Conservation (phyloP, 2,113 vertebrate species). For the Microtus oregoni region DNA sequence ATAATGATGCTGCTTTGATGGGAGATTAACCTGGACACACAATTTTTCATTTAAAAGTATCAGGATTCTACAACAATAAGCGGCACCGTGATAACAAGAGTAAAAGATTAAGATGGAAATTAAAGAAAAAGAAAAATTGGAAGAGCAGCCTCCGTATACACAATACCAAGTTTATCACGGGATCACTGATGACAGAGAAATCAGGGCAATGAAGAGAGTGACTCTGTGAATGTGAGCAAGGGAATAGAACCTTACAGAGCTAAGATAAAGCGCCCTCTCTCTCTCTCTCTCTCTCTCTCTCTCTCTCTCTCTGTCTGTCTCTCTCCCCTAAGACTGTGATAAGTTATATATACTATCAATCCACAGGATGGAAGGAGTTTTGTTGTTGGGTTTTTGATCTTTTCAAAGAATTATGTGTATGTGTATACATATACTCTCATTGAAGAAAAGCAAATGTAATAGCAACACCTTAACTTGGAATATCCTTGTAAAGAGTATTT, state of each 20-base stretch:
- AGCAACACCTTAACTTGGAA: neutral
- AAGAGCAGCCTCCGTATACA: neutral
- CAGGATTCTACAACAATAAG: conserved; percentile 63
- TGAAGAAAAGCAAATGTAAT: neutral
- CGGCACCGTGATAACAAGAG: neutral
- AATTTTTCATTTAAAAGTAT: conserved; percentile 73
- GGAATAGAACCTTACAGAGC: neutral
- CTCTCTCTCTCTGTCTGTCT: neutral
- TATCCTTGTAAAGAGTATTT: neutral
- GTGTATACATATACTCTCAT: neutral
- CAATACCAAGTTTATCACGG: neutral
- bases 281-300: neutral
- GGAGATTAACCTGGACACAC: conserved; percentile 75
- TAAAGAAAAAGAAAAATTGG: neutral
- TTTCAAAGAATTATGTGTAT: neutral
- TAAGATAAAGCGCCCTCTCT: neutral
- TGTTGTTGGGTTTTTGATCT: neutral
- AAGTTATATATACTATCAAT: neutral
- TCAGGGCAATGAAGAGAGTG: neutral
- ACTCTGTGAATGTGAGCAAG: neutral
- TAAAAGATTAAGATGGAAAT: conserved; percentile 28
- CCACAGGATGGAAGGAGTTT: neutral
- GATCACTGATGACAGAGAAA: neutral
- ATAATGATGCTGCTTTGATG: conserved; percentile 77
- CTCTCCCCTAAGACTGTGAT: neutral